A percentile compares a stretch with the other conserved stretches of the same genome.
Evolutionary conservation across 92 coral and sea anemone species (phyloP).

Genomic region (Virgularia gustaviana): DNA sequence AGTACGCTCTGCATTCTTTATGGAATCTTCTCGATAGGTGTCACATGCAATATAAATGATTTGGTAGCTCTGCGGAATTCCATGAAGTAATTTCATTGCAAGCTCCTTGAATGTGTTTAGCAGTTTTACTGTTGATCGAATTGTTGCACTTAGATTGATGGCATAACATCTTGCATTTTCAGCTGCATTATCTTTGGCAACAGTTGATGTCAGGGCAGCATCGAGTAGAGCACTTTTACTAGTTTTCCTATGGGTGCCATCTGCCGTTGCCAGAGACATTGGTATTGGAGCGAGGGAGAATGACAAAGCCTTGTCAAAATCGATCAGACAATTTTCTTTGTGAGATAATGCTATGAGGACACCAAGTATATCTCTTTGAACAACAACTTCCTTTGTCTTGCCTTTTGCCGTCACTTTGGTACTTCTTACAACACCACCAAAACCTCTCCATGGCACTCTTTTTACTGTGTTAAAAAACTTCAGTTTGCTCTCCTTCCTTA

Average conservation of each 20-base stretch:
- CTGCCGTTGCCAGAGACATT: background rate
- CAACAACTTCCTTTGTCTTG: background rate
- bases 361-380: slow-evolving; percentile 26
- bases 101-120: too few species aligned
- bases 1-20: background rate
- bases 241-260: slow-evolving; percentile 18
- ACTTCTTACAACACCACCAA: slow-evolving; percentile 10
- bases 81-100: too few species aligned
- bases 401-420: slow-evolving; percentile 12
- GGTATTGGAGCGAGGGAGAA: slow-evolving; percentile 13
- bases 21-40: background rate
- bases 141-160: too few species aligned
- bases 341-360: background rate
- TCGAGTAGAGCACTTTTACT: slow-evolving; percentile 5
- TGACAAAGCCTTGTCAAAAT: background rate
- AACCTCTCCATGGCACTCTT: slow-evolving; percentile 9
- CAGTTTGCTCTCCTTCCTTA: background rate
- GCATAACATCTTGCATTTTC: too few species aligned
- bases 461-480: background rate
- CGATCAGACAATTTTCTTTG: background rate
- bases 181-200: too few species aligned
- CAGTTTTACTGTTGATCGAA: too few species aligned
- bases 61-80: slow-evolving; percentile 5
- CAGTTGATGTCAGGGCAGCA: slow-evolving; percentile 9
- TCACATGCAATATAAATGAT: background rate